Percentiles rank a stretch among this genome's conserved stretches.
phyloP scores from a whole-genome alignment of 2,113 vertebrate species.

The Melierax canorus region DNA sequence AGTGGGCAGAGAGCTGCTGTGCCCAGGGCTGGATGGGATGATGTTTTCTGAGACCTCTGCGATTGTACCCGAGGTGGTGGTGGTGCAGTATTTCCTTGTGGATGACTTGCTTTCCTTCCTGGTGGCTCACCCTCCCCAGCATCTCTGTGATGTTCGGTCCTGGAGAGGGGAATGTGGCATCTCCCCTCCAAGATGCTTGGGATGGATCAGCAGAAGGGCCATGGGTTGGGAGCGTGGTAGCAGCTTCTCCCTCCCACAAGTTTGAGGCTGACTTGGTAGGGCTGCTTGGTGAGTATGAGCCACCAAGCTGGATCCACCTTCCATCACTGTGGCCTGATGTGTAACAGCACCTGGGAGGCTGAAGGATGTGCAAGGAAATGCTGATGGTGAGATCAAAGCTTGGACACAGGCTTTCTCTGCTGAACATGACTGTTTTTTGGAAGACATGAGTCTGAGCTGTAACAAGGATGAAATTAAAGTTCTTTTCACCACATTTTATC shows the following conservation, averaged over 20 bases:
- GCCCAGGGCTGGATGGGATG: neutral
- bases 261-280: neutral
- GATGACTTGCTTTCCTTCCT: rapidly evolving
- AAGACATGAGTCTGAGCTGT: neutral
- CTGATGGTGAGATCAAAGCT: neutral
- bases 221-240: rapidly evolving
- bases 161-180: neutral
- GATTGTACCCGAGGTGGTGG: neutral
- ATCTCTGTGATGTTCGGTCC: neutral
- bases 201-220: neutral
- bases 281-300: neutral
- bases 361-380: neutral
- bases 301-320: neutral
- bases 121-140: neutral
- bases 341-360: neutral
- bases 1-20: neutral
- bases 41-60: neutral
- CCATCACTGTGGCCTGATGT: neutral
- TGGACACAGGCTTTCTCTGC: neutral
- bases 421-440: neutral
- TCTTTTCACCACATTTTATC: neutral
- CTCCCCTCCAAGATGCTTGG: neutral
- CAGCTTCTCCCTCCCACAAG: neutral
- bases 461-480: neutral
- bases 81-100: neutral